Percentiles rank a stretch among this genome's conserved stretches.
These are phyloP conservation scores for Acrocephalus kingi DNA, from an alignment of 2,113 vertebrate species.

Conservation along the genomic window DNA sequence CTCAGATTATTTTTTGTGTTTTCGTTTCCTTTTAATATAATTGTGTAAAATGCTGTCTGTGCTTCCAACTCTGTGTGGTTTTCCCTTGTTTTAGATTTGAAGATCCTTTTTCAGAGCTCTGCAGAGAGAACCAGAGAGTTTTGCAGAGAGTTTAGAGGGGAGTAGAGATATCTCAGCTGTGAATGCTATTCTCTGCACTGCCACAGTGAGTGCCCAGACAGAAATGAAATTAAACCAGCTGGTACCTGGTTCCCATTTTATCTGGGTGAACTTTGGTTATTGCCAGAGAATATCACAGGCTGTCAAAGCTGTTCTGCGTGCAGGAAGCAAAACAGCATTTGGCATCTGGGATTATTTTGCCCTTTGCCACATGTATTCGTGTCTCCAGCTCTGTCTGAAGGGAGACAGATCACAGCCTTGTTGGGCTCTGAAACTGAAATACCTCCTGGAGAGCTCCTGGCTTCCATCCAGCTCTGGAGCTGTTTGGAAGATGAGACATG, in stretches of 20 bases:
- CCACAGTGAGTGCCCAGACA: background rate
- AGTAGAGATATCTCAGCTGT: background rate
- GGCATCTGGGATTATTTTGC: background rate
- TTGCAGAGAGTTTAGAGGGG: background rate
- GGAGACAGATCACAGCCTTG: background rate
- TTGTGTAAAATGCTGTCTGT: background rate
- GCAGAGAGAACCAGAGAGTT: background rate
- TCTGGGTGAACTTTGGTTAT: background rate
- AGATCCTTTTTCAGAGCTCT: rapidly evolving
- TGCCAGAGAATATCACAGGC: background rate
- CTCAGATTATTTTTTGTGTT: background rate
- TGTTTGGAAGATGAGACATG: constrained; percentile 47
- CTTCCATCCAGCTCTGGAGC: background rate
- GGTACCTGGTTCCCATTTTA: background rate
- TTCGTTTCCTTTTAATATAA: background rate
- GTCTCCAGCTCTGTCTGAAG: background rate
- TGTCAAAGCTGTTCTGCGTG: background rate
- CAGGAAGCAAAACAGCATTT: background rate
- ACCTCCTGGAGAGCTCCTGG: background rate
- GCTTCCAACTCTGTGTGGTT: background rate
- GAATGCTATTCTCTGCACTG: background rate
- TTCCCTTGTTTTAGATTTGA: background rate
- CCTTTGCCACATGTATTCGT: background rate
- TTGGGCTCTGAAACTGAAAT: background rate
- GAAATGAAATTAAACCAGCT: background rate